A percentile compares a stretch with the other conserved stretches of the same genome.
Evolutionary conservation across 2,113 vertebrate genomes (phyloP).

Genomic region (Dryoscopus gambensis): DNA sequence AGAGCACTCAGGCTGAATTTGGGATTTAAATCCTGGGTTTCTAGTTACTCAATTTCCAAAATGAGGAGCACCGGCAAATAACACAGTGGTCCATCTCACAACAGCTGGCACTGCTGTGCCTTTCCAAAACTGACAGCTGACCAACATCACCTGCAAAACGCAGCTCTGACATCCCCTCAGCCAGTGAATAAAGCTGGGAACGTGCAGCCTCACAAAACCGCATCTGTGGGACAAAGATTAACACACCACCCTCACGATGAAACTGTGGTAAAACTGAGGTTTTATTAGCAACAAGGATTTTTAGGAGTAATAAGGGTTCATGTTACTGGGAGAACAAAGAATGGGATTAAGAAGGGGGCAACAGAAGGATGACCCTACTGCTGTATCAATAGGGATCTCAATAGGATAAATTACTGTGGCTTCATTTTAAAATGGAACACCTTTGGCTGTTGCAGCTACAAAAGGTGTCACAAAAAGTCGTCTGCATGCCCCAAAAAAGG

Average conservation of each 20-base stretch:
- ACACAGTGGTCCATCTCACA: neutral
- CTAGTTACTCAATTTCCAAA: neutral
- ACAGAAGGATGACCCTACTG: neutral
- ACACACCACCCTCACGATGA: neutral
- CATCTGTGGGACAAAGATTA: neutral
- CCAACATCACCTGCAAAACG: neutral
- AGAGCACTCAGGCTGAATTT: neutral
- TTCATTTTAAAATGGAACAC: neutral
- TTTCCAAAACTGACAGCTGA: neutral
- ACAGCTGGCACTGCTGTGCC: neutral
- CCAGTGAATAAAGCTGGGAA: neutral
- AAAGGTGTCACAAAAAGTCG: rapidly evolving
- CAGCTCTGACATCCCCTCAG: neutral
- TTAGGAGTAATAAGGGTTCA: neutral
- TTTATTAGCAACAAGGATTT: neutral
- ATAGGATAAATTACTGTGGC: neutral
- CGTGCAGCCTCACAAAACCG: neutral
- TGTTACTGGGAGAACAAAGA: neutral
- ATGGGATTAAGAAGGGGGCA: neutral
- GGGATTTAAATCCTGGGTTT: neutral
- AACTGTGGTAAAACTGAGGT: neutral
- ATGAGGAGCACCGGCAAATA: neutral
- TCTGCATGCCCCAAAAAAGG: neutral
- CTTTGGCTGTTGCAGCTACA: neutral
- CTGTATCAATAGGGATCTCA: neutral